Evolutionary conservation across 2,797 vertebrate genomes (phyloP), one percentile per base, ranked within the genome.

Genomic region (Hybognathus amarus): DNA sequence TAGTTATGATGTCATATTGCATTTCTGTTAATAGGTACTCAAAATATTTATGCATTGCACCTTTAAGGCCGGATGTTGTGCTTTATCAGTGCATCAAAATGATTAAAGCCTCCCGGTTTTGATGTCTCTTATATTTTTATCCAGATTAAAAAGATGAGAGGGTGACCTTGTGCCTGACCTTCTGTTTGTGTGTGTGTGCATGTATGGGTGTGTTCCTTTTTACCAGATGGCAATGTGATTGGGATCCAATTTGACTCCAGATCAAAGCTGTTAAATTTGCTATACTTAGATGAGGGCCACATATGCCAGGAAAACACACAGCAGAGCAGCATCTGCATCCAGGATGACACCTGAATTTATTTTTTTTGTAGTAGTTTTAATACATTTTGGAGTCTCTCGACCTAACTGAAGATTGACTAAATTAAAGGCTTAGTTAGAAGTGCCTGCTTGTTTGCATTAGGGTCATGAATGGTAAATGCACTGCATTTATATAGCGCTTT

Each of bases 41-140:
- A 33, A 33, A 2, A 2, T 33, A 3, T 33, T 33, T 33, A 33
- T 3, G 2, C 30, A 33, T 33, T 33, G 30, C 30, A 33, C 30
- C 30, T 33, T 33, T 33, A 69, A 2, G 50, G 85, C 73, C 71
- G 74, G 82, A 83, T 77, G 84, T 85, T 83, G 85, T 69, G 61
- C 90, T 94, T 93, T 91, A 93, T 92, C 85, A 1, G 86, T 81
- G 87, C 92, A 93, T 94, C 91, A 89, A 83, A 92, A 92, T 94
- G 91, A 95, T 94, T 94, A 93, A 94, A 93, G 90, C 89, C 91
- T 87, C 88, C 89, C 90, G 87, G 89, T 89, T 87, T 88, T 90
- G 89, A 93, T 91, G 92, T 91, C 87, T 90, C 83, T 93, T 92
- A 94, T 93, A 93, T 94, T 94, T 94, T 94, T 88, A 94, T 94